phyloP scores from a whole-genome alignment of 2,113 vertebrate species.

The Leuciscus idus region DNA sequence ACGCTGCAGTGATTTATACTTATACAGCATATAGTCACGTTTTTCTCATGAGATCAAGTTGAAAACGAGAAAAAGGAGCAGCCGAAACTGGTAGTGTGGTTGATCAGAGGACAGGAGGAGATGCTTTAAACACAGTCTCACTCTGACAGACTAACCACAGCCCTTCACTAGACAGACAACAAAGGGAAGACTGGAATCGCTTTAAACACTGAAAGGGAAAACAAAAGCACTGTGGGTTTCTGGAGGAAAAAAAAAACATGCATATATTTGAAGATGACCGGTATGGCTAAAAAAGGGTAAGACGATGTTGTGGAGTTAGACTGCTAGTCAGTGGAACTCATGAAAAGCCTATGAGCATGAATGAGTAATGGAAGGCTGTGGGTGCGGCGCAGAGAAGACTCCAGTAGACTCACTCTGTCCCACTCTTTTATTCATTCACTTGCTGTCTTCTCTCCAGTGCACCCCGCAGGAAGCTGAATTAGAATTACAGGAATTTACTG shows the following conservation, averaged over 20 bases:
- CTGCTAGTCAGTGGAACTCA: constrained; percentile 10
- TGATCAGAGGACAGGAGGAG: not conserved
- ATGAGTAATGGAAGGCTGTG: constrained; percentile 21
- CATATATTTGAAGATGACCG: not conserved
- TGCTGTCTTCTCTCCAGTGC: constrained; percentile 4
- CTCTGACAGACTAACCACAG: constrained; percentile 19
- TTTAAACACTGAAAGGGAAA: not conserved
- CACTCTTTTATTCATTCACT: constrained; percentile 34
- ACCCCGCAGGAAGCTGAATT: not conserved
- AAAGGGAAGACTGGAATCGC: not conserved
- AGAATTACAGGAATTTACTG: not conserved
- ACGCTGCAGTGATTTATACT: not conserved
- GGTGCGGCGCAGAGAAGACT: constrained; percentile 20
- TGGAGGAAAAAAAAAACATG: not conserved
- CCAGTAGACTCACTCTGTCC: constrained; percentile 1
- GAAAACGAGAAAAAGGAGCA: not conserved
- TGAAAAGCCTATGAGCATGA: constrained; percentile 43
- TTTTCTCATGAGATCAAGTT: not conserved
- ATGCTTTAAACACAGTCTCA: not conserved
- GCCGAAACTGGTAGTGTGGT: not conserved
- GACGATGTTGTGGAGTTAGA: not conserved
- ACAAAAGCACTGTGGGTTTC: constrained; percentile 1
- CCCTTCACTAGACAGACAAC: constrained; percentile 15
- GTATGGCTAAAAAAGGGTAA: not conserved
- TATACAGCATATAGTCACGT: not conserved